Conservation (phyloP, 2,888 invertebrate species). For the Peribatodes rhomboidaria region DNA sequence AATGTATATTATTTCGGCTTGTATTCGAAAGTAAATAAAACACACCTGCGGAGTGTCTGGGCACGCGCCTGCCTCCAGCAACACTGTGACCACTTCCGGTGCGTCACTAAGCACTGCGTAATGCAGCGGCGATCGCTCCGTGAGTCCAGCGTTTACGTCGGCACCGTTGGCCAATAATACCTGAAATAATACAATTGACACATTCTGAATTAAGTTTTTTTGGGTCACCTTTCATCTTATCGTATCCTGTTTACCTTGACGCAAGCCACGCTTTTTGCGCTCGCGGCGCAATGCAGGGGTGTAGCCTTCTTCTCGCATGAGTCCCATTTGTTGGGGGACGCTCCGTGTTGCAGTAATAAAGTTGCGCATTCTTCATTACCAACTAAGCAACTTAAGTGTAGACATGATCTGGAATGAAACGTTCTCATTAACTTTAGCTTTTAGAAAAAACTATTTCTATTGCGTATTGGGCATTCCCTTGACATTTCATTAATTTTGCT, state of each 20-base stretch:
- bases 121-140: conserved; percentile 91
- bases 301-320: conserved; percentile 88
- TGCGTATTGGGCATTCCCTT: neutral
- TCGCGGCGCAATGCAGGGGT: conserved; percentile 92
- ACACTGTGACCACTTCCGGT: conserved; percentile 90
- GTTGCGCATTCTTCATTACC: conserved; percentile 91
- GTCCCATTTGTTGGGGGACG: conserved; percentile 91
- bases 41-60: conserved; percentile 93
- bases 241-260: conserved; percentile 81
- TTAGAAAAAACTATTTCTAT: neutral
- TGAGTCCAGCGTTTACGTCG: conserved; percentile 92
- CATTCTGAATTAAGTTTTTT: conserved; percentile 45
- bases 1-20: conserved; percentile 25
- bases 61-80: conserved; percentile 92
- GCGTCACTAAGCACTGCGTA: conserved; percentile 93
- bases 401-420: conserved; percentile 69
- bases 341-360: conserved; percentile 89
- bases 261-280: conserved; percentile 87
- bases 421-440: neutral
- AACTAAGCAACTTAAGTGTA: conserved; percentile 93
- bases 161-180: conserved; percentile 88
- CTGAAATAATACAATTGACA: conserved; percentile 67
- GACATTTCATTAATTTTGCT: too few species aligned
- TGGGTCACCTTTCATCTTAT: conserved; percentile 55
- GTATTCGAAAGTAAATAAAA: conserved; percentile 48